Evolutionary conservation across 2,888 invertebrate species (phyloP).

Genomic region (Dryobotodes eremita): DNA sequence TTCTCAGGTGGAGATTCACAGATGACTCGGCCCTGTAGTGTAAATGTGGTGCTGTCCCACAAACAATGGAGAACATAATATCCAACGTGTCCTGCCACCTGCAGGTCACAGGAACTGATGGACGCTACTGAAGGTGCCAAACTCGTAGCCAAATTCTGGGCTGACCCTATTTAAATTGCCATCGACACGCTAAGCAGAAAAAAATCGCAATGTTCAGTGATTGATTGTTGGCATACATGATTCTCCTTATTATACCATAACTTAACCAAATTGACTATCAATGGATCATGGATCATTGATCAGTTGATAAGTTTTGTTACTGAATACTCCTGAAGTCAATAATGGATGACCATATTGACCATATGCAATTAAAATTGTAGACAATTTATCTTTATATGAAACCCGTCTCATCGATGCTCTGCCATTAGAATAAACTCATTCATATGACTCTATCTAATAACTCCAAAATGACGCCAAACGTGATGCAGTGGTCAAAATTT

Average conservation of each 20-base stretch:
- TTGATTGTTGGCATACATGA: not conserved
- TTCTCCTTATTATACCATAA: not conserved
- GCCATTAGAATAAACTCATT: not conserved
- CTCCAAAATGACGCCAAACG: constrained; percentile 4
- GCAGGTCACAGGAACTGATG: not conserved
- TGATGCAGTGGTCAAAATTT: constrained; percentile 13
- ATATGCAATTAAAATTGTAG: not conserved
- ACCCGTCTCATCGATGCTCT: not conserved
- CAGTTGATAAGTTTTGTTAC: not conserved
- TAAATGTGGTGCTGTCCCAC: not conserved
- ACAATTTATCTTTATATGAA: not conserved
- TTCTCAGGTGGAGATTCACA: not conserved
- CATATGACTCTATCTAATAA: not conserved
- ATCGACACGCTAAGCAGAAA: not conserved
- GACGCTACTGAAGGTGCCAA: not conserved
- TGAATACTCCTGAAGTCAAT: not conserved
- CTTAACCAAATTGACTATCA: not conserved
- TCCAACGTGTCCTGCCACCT: not conserved
- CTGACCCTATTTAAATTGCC: not conserved
- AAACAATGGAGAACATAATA: not conserved
- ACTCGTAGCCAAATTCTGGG: not conserved
- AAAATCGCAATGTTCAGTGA: not conserved
- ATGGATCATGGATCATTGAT: not conserved
- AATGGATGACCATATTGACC: not conserved
- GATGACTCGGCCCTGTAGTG: not conserved